Percentiles rank a stretch among this genome's conserved stretches.
Conservation (phyloP, 2,113 vertebrate genomes). For the Rhinogobius similis region DNA sequence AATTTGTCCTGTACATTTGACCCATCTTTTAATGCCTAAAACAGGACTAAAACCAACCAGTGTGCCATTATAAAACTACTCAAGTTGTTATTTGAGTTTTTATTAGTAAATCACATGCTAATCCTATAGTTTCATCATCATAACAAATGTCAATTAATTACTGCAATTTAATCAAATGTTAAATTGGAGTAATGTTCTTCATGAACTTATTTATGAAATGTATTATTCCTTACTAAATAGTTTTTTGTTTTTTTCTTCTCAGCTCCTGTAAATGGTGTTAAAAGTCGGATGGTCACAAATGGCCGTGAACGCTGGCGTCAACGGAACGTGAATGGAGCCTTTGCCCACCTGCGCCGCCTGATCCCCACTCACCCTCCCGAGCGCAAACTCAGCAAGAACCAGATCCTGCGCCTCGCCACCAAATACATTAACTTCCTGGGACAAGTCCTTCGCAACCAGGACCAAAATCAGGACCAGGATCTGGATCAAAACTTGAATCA, state of each 20-base stretch:
- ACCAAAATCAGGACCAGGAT: conserved; percentile 20
- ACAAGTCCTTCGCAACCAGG: conserved; percentile 8
- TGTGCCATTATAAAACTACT: no score
- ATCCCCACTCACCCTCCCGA: conserved; percentile 60
- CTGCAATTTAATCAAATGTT: no score
- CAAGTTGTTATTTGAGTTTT: no score
- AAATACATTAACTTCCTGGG: conserved; percentile 63
- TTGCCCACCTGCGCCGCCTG: conserved; percentile 50
- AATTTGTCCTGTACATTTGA: no score
- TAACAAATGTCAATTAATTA: no score
- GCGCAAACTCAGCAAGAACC: conserved; percentile 62
- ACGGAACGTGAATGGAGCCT: conserved; percentile 57
- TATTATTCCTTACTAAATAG: not conserved
- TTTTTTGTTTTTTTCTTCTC: not conserved
- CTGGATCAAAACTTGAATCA: not conserved
- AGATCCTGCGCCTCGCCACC: conserved; percentile 55
- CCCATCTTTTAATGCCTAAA: no score
- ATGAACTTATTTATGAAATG: no score
- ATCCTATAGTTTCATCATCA: no score
- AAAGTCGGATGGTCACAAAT: conserved; percentile 34
- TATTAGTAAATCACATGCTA: no score
- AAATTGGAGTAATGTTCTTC: no score
- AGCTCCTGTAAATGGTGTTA: conserved; percentile 13
- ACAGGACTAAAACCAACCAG: no score
- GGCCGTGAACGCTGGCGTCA: conserved; percentile 52